A percentile compares a stretch with the other conserved stretches of the same genome.
Conservation (phyloP, 2,888 invertebrate genomes). For the Seira sanloemensis region DNA sequence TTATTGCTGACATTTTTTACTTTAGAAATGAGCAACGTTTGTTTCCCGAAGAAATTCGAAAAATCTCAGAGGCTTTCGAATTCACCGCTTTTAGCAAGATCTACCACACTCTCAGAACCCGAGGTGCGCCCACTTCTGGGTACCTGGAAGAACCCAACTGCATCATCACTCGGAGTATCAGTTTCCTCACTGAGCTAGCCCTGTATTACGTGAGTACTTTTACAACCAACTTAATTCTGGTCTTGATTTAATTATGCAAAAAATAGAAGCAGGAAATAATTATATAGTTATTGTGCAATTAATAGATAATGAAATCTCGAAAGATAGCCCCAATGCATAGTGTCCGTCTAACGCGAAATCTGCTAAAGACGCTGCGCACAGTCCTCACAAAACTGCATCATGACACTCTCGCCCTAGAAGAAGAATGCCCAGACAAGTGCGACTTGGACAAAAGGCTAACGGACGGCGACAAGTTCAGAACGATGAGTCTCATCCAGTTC, state of each 20-base stretch:
- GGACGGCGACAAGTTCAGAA: conserved; percentile 24
- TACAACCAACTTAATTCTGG: no score
- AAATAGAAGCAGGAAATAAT: no score
- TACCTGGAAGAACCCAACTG: background rate
- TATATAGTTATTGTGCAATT: no score
- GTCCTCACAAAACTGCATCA: conserved; percentile 38
- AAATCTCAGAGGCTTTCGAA: conserved; percentile 33
- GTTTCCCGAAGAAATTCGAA: conserved; percentile 10
- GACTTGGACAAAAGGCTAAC: conserved; percentile 18
- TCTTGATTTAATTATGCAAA: no score
- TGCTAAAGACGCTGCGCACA: conserved; percentile 45
- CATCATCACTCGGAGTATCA: conserved; percentile 17
- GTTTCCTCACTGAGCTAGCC: conserved; percentile 48
- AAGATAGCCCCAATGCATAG: conserved; percentile 19
- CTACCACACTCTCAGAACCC: background rate
- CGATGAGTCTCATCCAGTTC: conserved; percentile 40
- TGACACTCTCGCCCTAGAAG: conserved; percentile 3
- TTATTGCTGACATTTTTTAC: background rate
- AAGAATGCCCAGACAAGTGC: conserved; percentile 11
- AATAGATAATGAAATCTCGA: background rate
- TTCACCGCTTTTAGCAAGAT: conserved; percentile 26
- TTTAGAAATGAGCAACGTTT: background rate
- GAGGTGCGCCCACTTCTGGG: background rate
- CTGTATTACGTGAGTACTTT: conserved; percentile 13
- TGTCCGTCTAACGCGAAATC: conserved; percentile 45